These are phyloP conservation scores for Narcine bancroftii DNA, from an alignment of 2,113 vertebrate genomes.

Conservation along the genomic window DNA sequence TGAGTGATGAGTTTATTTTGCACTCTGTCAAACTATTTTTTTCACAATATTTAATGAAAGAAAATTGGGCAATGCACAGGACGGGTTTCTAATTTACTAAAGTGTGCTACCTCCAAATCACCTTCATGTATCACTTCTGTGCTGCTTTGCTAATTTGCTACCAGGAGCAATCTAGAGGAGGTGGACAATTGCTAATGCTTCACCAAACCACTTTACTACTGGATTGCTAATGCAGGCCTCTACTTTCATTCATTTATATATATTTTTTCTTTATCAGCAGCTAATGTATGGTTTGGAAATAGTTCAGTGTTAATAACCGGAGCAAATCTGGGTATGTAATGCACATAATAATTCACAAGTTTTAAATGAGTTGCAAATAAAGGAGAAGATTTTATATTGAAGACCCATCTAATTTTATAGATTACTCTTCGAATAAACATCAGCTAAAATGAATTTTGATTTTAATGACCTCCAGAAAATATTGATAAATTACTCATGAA, in stretches of 20 bases:
- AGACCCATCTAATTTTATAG: not conserved
- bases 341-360: not conserved
- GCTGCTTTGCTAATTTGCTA: not conserved
- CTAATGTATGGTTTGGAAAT: not conserved
- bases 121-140: not conserved
- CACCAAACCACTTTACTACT: not conserved
- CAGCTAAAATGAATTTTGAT: not conserved
- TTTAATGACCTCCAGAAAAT: not conserved
- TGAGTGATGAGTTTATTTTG: not conserved
- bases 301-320: not conserved
- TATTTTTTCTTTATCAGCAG: not conserved
- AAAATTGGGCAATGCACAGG: not conserved
- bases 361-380: constrained; percentile 1
- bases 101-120: not conserved
- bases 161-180: not conserved
- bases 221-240: not conserved
- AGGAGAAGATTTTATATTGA: not conserved
- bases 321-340: not conserved
- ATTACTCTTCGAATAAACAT: not conserved
- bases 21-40: not conserved
- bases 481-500: not conserved
- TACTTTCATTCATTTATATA: not conserved
- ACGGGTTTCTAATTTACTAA: not conserved
- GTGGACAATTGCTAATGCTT: not conserved
- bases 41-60: not conserved